Conservation (phyloP, 2,888 invertebrate species). For the Lottia gigantea region DNA sequence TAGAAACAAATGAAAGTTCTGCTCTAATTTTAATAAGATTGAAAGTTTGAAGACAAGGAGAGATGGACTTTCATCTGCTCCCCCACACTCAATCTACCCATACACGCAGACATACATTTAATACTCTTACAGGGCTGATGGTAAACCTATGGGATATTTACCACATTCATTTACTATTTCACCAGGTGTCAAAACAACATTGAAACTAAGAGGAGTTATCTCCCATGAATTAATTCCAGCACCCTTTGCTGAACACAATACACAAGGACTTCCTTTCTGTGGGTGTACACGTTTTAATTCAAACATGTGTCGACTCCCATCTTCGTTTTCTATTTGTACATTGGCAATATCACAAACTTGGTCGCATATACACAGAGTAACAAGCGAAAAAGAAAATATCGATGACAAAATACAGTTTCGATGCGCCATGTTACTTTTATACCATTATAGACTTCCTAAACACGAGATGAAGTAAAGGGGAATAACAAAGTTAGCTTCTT, state of each 20-base stretch:
- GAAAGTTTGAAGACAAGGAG: no score
- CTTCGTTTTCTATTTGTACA: conserved; percentile 55
- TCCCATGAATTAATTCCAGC: conserved; percentile 23
- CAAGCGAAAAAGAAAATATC: conserved; percentile 11
- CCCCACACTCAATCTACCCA: no score
- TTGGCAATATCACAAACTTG: conserved; percentile 42
- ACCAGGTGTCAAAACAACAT: conserved; percentile 45
- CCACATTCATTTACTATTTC: conserved; percentile 52
- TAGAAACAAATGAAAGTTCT: no score
- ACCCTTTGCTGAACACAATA: conserved; percentile 32
- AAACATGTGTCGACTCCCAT: conserved; percentile 54
- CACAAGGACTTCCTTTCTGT: conserved; percentile 43
- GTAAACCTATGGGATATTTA: conserved; percentile 15
- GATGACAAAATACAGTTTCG: no score
- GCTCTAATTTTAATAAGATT: no score
- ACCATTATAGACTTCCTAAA: neutral
- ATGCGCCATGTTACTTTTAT: conserved; percentile 21
- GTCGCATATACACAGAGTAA: conserved; percentile 8
- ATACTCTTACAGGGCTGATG: no score
- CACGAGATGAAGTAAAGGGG: conserved; percentile 7
- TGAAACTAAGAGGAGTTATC: conserved; percentile 39
- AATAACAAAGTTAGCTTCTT: neutral
- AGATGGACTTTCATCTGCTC: no score
- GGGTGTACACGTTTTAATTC: conserved; percentile 52
- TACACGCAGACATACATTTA: no score